Conservation (phyloP, 2,888 invertebrate genomes). For the Glaucopsyche alexis region DNA sequence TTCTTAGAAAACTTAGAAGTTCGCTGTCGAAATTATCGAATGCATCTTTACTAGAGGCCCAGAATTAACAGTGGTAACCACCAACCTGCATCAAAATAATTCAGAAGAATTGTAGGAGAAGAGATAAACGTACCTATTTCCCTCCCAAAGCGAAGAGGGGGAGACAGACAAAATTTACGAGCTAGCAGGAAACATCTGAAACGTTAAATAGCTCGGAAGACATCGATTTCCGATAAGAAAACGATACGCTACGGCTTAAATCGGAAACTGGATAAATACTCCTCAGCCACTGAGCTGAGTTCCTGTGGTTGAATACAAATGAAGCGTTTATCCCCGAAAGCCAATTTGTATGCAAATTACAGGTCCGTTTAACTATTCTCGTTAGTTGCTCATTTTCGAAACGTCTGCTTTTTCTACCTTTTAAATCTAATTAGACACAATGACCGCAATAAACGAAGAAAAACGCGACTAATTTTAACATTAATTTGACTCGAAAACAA, state of each 20-base stretch:
- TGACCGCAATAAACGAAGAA: background rate
- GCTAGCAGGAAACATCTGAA: background rate
- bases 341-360: constrained; percentile 79
- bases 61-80: no score
- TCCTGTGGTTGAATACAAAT: constrained; percentile 78
- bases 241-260: constrained; percentile 55
- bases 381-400: constrained; percentile 79
- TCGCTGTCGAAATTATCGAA: no score
- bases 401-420: constrained; percentile 66
- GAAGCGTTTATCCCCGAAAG: constrained; percentile 77
- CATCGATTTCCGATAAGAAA: constrained; percentile 39
- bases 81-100: no score
- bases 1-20: no score
- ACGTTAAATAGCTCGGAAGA: constrained; percentile 20
- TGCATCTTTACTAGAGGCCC: no score
- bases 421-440: constrained; percentile 10
- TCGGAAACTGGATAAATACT: constrained; percentile 74
- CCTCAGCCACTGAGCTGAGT: constrained; percentile 67
- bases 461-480: background rate
- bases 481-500: background rate
- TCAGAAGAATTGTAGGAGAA: no score
- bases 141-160: no score
- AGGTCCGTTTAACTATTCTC: constrained; percentile 77
- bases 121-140: no score
- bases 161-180: background rate